These are phyloP conservation scores for Catharus ustulatus DNA, from an alignment of 2,797 vertebrate genomes.

Conservation along the genomic window DNA sequence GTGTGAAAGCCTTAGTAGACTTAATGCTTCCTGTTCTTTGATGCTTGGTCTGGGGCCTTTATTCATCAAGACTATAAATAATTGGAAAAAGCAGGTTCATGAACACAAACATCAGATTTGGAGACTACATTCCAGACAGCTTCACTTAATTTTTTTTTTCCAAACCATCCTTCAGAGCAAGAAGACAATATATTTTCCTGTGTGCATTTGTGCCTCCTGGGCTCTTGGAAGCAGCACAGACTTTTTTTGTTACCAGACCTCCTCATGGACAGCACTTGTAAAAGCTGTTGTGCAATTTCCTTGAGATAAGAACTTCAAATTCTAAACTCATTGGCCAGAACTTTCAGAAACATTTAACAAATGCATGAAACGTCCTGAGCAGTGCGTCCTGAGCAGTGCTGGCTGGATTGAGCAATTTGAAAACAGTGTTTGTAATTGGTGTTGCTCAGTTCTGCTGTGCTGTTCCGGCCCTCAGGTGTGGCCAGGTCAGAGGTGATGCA, in stretches of 20 bases:
- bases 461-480: background rate
- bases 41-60: background rate
- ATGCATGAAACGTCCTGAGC: background rate
- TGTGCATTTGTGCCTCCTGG: background rate
- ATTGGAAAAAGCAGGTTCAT: conserved; percentile 68
- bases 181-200: background rate
- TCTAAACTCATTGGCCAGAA: background rate
- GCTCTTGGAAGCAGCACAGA: conserved; percentile 56
- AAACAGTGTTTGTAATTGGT: background rate
- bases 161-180: background rate
- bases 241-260: background rate
- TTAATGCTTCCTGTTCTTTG: background rate
- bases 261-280: background rate
- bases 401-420: background rate
- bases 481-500: background rate
- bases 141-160: background rate
- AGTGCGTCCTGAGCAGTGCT: background rate
- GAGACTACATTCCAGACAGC: conserved; percentile 38
- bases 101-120: background rate
- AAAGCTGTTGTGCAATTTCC: conserved; percentile 36
- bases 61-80: conserved; percentile 12
- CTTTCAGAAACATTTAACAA: background rate
- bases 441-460: background rate
- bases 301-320: conserved; percentile 5
- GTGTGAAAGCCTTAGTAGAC: background rate